Conservation (phyloP, 2,113 vertebrate species). For the Orcinus orca region DNA sequence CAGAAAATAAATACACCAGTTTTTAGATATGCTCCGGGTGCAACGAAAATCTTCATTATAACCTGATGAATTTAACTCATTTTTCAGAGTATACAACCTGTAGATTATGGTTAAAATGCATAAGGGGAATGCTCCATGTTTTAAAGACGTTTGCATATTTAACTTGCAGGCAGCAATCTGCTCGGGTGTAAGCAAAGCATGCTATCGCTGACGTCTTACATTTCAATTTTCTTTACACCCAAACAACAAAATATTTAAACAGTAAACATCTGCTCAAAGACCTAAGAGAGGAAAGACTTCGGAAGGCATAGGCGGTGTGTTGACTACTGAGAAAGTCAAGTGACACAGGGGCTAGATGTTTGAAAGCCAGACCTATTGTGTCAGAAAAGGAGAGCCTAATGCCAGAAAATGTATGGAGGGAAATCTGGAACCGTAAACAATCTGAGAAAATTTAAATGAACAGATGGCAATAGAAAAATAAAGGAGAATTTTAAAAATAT, state of each 20-base stretch:
- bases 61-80: constrained; percentile 14
- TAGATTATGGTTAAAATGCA: constrained; percentile 65
- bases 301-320: constrained; percentile 7
- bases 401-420: constrained; percentile 51
- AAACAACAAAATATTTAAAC: constrained; percentile 79
- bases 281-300: constrained; percentile 61
- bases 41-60: not conserved
- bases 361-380: constrained; percentile 58
- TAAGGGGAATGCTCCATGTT: constrained; percentile 47
- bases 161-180: constrained; percentile 69
- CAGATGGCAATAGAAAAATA: constrained; percentile 69
- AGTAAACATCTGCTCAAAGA: constrained; percentile 76
- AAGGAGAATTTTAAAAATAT: constrained; percentile 45
- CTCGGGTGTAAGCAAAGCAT: constrained; percentile 68
- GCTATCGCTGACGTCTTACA: constrained; percentile 69
- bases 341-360: constrained; percentile 35
- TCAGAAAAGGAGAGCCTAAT: constrained; percentile 57
- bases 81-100: constrained; percentile 44
- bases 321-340: constrained; percentile 48
- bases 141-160: constrained; percentile 57
- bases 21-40: not conserved
- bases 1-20: not conserved
- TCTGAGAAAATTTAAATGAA: constrained; percentile 48
- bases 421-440: constrained; percentile 45
- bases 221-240: constrained; percentile 72